Conservation (phyloP, 1,140 invertebrate species). For the Varroa destructor region DNA sequence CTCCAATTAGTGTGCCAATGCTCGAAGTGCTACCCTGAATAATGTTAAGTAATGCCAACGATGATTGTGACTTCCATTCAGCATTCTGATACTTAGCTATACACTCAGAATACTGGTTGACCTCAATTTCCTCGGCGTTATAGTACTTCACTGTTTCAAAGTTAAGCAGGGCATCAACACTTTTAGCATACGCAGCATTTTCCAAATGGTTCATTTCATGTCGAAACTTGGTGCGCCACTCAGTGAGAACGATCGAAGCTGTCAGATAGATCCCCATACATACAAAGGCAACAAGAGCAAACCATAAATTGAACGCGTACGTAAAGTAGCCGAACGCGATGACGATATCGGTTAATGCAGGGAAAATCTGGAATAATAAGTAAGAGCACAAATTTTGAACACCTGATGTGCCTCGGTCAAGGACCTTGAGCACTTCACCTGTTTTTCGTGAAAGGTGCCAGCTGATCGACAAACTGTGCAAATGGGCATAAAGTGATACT, state of each 20-base stretch:
- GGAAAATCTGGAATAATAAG: conserved; percentile 55
- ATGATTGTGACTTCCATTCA: conserved; percentile 71
- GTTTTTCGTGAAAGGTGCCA: conserved; percentile 90
- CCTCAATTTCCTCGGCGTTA: conserved; percentile 78
- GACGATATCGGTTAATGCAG: conserved; percentile 79
- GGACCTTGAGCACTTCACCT: conserved; percentile 79
- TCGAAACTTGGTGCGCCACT: conserved; percentile 90
- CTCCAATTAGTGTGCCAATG: conserved; percentile 65
- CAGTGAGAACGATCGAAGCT: conserved; percentile 70
- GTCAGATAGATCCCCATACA: conserved; percentile 81
- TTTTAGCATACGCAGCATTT: conserved; percentile 74
- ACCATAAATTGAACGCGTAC: conserved; percentile 73
- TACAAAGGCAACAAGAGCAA: conserved; percentile 77
- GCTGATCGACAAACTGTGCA: conserved; percentile 51
- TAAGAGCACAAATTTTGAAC: conserved; percentile 76
- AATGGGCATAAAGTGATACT: conserved; percentile 63
- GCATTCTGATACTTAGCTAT: conserved; percentile 58
- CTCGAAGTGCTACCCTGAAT: conserved; percentile 81
- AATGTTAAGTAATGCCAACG: conserved; percentile 73
- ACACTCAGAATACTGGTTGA: conserved; percentile 62
- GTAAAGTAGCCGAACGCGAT: conserved; percentile 84
- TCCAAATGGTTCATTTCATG: conserved; percentile 81
- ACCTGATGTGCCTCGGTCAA: conserved; percentile 87
- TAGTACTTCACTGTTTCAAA: conserved; percentile 97
- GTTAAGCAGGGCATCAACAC: conserved; percentile 89